These are phyloP conservation scores for Labia minor DNA, from an alignment of 2,888 invertebrate species.

Conservation along the genomic window DNA sequence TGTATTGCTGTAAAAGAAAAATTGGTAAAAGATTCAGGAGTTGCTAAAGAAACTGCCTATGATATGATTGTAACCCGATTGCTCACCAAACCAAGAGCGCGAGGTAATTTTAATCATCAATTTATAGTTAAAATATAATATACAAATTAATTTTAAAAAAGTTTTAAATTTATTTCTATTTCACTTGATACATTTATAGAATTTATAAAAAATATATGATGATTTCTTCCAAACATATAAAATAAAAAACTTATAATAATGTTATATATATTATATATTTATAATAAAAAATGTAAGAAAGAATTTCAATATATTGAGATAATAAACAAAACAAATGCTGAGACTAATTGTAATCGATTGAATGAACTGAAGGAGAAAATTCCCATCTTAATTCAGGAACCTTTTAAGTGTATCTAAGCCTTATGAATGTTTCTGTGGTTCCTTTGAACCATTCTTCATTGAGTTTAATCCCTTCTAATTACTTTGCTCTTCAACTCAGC, in stretches of 20 bases:
- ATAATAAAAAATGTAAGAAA: no score
- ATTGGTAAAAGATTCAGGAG: constrained; percentile 89
- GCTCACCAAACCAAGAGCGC: constrained; percentile 72
- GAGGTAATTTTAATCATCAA: constrained; percentile 52
- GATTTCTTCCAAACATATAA: no score
- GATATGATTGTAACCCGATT: constrained; percentile 79
- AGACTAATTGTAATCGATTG: neutral
- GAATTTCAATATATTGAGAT: no score
- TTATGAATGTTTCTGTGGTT: neutral
- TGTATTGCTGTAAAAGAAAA: constrained; percentile 93
- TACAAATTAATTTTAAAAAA: no score
- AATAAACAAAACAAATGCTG: no score
- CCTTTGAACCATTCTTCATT: neutral
- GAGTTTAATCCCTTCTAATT: neutral
- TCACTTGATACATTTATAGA: no score
- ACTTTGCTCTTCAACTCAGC: neutral
- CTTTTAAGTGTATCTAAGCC: neutral
- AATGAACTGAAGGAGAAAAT: neutral
- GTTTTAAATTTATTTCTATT: no score
- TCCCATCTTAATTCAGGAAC: neutral
- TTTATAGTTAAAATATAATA: no score
- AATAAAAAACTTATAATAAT: no score
- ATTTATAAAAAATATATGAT: no score
- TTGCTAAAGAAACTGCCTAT: constrained; percentile 76
- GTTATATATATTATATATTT: no score